Conservation (phyloP, 2,888 invertebrate species). For the Torymus aiolomorphi region DNA sequence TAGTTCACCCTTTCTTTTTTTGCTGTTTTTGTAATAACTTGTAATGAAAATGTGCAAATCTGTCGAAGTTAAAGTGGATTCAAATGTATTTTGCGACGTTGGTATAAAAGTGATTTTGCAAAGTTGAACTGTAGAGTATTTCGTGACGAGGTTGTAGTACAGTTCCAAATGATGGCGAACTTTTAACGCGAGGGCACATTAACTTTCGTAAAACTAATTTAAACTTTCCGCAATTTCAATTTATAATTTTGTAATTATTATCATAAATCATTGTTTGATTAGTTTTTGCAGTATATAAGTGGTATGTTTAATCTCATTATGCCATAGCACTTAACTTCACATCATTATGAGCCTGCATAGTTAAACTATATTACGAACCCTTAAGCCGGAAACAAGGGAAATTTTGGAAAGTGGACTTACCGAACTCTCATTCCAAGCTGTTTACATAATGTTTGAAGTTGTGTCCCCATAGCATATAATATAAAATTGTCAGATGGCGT, state of each 20-base stretch:
- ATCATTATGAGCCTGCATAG: constrained; percentile 21
- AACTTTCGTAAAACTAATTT: neutral
- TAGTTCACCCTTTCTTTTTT: too few species aligned
- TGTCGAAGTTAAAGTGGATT: too few species aligned
- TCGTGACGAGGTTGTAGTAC: too few species aligned
- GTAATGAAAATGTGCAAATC: too few species aligned
- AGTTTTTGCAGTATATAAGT: neutral
- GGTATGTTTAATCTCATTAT: constrained; percentile 35
- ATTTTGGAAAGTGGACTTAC: constrained; percentile 39
- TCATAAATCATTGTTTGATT: neutral
- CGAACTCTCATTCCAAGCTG: constrained; percentile 20
- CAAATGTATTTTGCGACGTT: neutral
- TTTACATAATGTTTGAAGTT: constrained; percentile 32
- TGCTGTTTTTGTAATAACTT: too few species aligned
- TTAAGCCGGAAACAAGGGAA: constrained; percentile 34
- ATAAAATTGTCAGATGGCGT: constrained; percentile 2
- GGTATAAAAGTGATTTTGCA: neutral
- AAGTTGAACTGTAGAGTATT: neutral
- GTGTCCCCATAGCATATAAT: constrained; percentile 6
- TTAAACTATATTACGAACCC: constrained; percentile 24
- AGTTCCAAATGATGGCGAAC: too few species aligned
- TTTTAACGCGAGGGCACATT: too few species aligned
- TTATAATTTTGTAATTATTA: neutral
- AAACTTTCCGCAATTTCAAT: neutral
- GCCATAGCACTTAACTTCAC: constrained; percentile 1